These are phyloP conservation scores for Leucania comma DNA, from an alignment of 2,888 invertebrate species.

Conservation along the genomic window DNA sequence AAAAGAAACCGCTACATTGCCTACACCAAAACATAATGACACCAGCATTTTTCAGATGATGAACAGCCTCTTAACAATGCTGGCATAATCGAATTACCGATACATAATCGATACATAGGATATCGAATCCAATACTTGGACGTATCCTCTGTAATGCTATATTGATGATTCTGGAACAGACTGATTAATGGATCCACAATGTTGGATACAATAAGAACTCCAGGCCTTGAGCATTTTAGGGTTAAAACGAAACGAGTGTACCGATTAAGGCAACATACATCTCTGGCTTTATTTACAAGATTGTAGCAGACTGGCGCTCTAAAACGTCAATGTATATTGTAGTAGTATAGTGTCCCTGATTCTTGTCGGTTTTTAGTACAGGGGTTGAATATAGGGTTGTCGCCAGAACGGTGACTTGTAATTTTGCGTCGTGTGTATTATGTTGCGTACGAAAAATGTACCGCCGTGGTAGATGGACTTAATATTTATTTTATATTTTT, in stretches of 20 bases:
- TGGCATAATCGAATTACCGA: slow-evolving; percentile 87
- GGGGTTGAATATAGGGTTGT: slow-evolving; percentile 84
- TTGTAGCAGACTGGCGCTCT: neutral
- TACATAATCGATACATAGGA: slow-evolving; percentile 87
- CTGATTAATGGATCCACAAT: slow-evolving; percentile 89
- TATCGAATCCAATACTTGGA: slow-evolving; percentile 89
- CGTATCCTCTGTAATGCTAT: slow-evolving; percentile 88
- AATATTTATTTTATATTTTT: slow-evolving; percentile 69
- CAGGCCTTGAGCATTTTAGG: slow-evolving; percentile 75
- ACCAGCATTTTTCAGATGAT: slow-evolving; percentile 82
- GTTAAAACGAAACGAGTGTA: slow-evolving; percentile 56
- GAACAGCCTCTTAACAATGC: slow-evolving; percentile 82
- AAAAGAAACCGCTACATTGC: slow-evolving; percentile 46
- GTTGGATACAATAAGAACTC: slow-evolving; percentile 84
- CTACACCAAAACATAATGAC: slow-evolving; percentile 75
- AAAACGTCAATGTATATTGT: slow-evolving; percentile 64
- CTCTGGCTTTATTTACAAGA: slow-evolving; percentile 52
- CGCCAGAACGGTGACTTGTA: slow-evolving; percentile 88
- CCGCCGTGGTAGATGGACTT: slow-evolving; percentile 73
- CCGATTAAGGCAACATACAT: slow-evolving; percentile 64
- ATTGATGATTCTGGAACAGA: slow-evolving; percentile 89
- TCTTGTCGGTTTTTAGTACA: slow-evolving; percentile 59
- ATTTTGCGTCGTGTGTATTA: slow-evolving; percentile 80
- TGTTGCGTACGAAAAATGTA: slow-evolving; percentile 73
- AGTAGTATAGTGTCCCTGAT: slow-evolving; percentile 2